phyloP scores from a whole-genome alignment of 1,140 invertebrate species.

The Neuroterus valhalla region DNA sequence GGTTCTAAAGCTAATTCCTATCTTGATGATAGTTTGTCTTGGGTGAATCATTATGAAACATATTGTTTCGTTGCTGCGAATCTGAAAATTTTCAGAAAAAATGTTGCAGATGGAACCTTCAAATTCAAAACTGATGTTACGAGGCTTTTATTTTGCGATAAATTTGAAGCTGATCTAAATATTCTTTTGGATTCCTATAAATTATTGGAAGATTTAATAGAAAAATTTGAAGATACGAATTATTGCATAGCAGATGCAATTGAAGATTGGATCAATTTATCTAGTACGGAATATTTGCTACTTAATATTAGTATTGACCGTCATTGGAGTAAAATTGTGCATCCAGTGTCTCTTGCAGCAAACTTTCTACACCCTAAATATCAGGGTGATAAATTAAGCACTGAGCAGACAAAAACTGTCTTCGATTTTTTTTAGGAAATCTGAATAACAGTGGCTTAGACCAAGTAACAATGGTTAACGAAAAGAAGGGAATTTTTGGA shows the following conservation, averaged over 20 bases:
- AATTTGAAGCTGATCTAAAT: not conserved
- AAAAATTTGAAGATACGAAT: not conserved
- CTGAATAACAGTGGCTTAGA: not conserved
- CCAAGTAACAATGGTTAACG: not conserved
- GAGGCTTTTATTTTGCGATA: not conserved
- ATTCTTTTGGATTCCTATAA: not conserved
- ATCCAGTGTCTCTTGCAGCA: not conserved
- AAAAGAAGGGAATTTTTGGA: not conserved
- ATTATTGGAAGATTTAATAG: not conserved
- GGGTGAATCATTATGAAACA: slow-evolving; percentile 2
- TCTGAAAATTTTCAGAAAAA: not conserved
- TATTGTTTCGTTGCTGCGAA: not conserved
- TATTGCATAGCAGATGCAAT: not conserved
- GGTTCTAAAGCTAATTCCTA: no score
- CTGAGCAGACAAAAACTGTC: not conserved
- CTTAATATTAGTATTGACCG: not conserved
- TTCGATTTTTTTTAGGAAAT: not conserved
- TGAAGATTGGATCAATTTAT: not conserved
- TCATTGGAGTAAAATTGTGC: not conserved
- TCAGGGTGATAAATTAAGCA: not conserved
- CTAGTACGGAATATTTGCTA: not conserved
- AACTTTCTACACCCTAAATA: not conserved
- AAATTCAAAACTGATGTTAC: not conserved
- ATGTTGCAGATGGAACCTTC: not conserved
- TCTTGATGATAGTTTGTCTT: not conserved